These are phyloP conservation scores for Cherax quadricarinatus DNA, from an alignment of 1,140 invertebrate species.

Conservation along the genomic window DNA sequence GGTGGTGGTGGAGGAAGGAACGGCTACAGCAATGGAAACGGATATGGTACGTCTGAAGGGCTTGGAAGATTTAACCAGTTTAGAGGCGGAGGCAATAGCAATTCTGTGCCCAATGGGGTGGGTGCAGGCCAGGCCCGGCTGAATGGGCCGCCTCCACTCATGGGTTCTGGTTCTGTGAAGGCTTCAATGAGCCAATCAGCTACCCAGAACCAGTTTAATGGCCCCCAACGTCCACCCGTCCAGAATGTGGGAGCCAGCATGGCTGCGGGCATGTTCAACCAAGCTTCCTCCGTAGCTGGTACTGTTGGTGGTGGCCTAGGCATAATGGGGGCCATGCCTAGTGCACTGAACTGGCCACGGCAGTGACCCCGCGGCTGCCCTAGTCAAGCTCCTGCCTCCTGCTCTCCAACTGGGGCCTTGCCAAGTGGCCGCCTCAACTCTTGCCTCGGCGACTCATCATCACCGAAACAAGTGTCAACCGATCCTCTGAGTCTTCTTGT, in stretches of 20 bases:
- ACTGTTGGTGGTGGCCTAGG: constrained; percentile 65
- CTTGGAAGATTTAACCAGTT: constrained; percentile 67
- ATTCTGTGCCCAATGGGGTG: constrained; percentile 59
- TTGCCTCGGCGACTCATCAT: constrained; percentile 68
- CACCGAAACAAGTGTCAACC: constrained; percentile 67
- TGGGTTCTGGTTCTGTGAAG: constrained; percentile 61
- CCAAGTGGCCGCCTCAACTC: constrained; percentile 65
- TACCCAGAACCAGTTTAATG: constrained; percentile 56
- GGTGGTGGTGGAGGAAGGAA: constrained; percentile 72
- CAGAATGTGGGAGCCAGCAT: constrained; percentile 60
- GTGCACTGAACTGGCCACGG: constrained; percentile 66
- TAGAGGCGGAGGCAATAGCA: constrained; percentile 66
- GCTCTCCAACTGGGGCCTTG: constrained; percentile 69
- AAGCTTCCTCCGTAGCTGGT: constrained; percentile 61
- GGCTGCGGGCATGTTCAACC: constrained; percentile 65
- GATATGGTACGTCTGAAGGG: constrained; percentile 70
- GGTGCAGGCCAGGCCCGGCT: constrained; percentile 51
- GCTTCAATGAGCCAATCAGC: constrained; percentile 52
- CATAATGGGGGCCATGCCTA: constrained; percentile 69
- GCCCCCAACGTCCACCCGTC: constrained; percentile 64
- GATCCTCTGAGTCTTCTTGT: constrained; percentile 60
- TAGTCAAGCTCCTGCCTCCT: constrained; percentile 70
- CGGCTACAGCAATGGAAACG: constrained; percentile 72
- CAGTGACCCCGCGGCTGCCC: constrained; percentile 67
- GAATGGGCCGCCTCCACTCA: constrained; percentile 60